Conservation (phyloP, 2,113 vertebrate genomes). For the Hippocampus zosterae region DNA sequence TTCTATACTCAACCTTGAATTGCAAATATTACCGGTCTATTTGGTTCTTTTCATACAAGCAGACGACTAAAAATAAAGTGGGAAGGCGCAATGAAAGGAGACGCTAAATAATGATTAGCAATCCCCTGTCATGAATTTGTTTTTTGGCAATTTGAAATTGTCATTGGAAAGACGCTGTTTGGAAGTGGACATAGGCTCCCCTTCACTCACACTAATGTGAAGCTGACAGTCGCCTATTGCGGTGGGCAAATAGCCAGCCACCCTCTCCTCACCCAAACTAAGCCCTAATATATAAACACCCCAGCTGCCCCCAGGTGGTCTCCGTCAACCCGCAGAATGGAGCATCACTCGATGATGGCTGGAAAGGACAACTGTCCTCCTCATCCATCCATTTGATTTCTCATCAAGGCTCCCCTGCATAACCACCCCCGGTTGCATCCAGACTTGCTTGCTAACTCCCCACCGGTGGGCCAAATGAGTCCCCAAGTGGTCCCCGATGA, state of each 20-base stretch:
- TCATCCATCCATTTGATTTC: conserved; percentile 53
- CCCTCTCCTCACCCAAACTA: conserved; percentile 34
- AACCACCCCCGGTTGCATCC: conserved; percentile 44
- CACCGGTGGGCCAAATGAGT: conserved; percentile 50
- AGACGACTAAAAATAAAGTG: background rate
- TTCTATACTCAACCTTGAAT: conserved; percentile 28
- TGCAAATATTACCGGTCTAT: background rate
- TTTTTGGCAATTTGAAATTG: background rate
- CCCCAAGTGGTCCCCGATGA: conserved; percentile 33
- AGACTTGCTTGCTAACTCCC: conserved; percentile 23
- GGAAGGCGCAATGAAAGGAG: conserved; percentile 9
- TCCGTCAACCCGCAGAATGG: conserved; percentile 61
- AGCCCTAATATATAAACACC: conserved; percentile 58
- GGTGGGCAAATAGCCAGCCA: background rate
- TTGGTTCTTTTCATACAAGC: background rate
- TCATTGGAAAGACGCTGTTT: conserved; percentile 39
- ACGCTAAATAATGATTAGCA: conserved; percentile 43
- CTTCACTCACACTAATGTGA: conserved; percentile 61
- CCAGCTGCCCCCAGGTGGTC: conserved; percentile 58
- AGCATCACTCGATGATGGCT: conserved; percentile 59
- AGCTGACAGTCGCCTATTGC: conserved; percentile 53
- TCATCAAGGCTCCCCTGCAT: conserved; percentile 22
- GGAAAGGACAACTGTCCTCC: conserved; percentile 45
- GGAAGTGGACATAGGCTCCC: conserved; percentile 60
- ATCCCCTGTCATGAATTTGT: background rate